These are phyloP conservation scores for Pseudomyrmex gracilis DNA, from an alignment of 1,140 invertebrate species.

Conservation along the genomic window DNA sequence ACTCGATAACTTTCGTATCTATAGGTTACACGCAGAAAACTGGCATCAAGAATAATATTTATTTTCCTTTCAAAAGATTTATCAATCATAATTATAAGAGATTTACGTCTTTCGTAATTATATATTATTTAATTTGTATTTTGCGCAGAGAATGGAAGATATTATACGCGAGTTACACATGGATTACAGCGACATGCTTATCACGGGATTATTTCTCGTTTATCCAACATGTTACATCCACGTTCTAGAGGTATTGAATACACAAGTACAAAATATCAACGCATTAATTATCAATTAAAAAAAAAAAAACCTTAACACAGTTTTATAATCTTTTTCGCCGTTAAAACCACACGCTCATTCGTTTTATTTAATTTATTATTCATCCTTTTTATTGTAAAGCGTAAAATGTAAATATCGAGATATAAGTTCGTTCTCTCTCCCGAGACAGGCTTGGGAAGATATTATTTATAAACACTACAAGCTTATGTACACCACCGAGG, in stretches of 20 bases:
- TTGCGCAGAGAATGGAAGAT: constrained; percentile 64
- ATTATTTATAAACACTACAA: constrained; percentile 74
- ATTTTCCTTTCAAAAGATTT: constrained; percentile 12
- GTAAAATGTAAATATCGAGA: constrained; percentile 6
- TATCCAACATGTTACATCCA: constrained; percentile 74
- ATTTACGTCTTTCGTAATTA: neutral
- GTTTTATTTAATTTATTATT: neutral
- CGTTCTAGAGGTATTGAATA: constrained; percentile 73
- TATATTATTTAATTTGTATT: constrained; percentile 10
- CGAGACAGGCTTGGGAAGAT: constrained; percentile 73
- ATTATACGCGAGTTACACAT: constrained; percentile 61
- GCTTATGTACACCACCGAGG: constrained; percentile 41
- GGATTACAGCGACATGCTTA: constrained; percentile 53
- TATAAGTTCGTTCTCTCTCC: constrained; percentile 11
- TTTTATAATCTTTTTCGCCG: neutral
- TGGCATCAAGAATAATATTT: neutral
- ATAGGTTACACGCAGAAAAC: neutral
- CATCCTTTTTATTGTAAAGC: neutral
- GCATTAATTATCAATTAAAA: neutral
- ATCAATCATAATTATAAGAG: neutral
- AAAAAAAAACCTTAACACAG: neutral
- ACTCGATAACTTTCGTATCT: neutral
- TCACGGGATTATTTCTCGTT: constrained; percentile 73
- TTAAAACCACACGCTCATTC: neutral
- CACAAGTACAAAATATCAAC: neutral